These are phyloP conservation scores for Actinemys pallida DNA, from an alignment of 2,113 vertebrate species.

Conservation along the genomic window DNA sequence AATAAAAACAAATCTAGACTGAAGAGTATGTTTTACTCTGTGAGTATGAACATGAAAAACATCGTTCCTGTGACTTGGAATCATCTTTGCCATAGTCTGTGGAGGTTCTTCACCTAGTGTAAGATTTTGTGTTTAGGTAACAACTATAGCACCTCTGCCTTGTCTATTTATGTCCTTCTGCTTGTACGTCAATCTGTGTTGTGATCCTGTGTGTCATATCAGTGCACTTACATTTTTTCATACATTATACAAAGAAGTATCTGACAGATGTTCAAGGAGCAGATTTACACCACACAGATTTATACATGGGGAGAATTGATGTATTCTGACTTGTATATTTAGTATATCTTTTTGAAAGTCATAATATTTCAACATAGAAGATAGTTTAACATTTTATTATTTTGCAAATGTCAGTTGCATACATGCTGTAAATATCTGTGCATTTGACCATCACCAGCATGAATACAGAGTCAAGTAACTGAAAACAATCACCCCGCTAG, in stretches of 20 bases:
- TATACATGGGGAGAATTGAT: not conserved
- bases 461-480: not conserved
- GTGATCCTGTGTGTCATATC: not conserved
- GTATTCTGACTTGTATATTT: not conserved
- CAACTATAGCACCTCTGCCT: fast-evolving
- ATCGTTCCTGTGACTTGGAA: not conserved
- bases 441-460: not conserved
- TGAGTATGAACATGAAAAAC: not conserved
- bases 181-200: no score
- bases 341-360: not conserved
- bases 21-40: not conserved
- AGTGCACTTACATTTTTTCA: not conserved
- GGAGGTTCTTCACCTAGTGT: not conserved
- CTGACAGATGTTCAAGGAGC: not conserved
- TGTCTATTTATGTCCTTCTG: no score
- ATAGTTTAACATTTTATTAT: not conserved
- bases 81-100: not conserved
- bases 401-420: not conserved
- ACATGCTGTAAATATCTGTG: not conserved
- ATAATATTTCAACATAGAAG: not conserved
- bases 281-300: not conserved
- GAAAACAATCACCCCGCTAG: not conserved
- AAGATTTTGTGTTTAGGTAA: not conserved
- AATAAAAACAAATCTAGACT: not conserved
- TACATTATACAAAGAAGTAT: not conserved